Evolutionary conservation across 2,797 vertebrate species (phyloP).

Genomic region (Pseudochirops corinnae): DNA sequence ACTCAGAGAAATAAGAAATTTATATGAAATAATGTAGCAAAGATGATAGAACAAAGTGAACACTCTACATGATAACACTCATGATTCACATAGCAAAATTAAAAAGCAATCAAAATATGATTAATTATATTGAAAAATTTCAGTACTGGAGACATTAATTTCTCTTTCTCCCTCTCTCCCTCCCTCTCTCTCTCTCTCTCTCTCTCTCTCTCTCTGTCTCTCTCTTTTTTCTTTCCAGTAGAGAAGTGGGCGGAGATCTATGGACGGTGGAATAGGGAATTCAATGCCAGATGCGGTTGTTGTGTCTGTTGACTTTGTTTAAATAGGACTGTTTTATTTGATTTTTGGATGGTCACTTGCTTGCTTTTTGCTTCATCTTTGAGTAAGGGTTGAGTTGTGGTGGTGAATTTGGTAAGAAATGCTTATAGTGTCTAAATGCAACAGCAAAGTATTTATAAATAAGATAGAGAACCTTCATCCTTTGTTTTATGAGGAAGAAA

Average conservation of each 20-base stretch:
- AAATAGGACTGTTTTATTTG: background rate
- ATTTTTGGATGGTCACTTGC: no score
- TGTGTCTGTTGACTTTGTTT: background rate
- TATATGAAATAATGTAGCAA: background rate
- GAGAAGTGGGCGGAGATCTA: no score
- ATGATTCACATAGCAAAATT: background rate
- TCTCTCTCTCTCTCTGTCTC: no score
- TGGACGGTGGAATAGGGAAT: background rate
- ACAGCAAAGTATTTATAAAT: background rate
- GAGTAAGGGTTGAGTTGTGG: background rate
- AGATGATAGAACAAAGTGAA: background rate
- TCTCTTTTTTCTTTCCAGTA: no score
- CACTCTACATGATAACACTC: background rate
- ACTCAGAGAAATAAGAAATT: background rate
- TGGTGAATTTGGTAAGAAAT: background rate
- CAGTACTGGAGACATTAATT: background rate
- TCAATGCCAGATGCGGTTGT: background rate
- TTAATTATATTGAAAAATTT: background rate
- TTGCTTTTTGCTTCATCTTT: background rate
- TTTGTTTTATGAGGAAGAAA: background rate
- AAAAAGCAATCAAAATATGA: background rate
- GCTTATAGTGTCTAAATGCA: background rate
- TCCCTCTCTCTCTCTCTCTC: no score
- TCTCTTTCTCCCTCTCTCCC: no score
- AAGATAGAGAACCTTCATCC: no score